These are phyloP conservation scores for Otis tarda DNA, from an alignment of 2,113 vertebrate genomes.

Conservation along the genomic window DNA sequence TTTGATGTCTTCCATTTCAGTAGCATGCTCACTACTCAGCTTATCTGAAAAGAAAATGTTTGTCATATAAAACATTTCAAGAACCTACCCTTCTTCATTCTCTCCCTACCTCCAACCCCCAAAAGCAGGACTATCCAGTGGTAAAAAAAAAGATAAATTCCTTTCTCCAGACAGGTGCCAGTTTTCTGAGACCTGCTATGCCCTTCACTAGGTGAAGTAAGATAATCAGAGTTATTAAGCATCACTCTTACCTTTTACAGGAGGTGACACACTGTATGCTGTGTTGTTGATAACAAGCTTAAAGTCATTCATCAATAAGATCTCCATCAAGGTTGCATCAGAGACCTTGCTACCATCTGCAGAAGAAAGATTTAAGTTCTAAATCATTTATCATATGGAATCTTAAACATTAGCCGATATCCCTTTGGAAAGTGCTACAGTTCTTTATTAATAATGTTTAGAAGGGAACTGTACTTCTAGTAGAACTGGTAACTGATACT, in stretches of 20 bases:
- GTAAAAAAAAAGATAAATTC: not conserved
- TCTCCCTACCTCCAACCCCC: not conserved
- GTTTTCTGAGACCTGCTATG: not conserved
- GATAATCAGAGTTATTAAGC: not conserved
- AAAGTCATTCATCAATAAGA: conserved; percentile 86
- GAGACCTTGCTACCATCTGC: conserved; percentile 85
- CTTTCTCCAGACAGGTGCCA: not conserved
- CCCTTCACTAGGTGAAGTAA: not conserved
- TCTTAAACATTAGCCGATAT: not conserved
- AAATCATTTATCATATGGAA: not conserved
- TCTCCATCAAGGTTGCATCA: conserved; percentile 78
- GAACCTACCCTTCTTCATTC: not conserved
- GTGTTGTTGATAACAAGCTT: conserved; percentile 83
- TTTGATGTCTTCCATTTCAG: conserved; percentile 79
- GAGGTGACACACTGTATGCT: conserved; percentile 75
- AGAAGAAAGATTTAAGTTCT: not conserved
- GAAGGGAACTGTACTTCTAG: not conserved
- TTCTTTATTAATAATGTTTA: not conserved
- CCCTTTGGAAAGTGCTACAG: not conserved
- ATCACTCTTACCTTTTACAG: conserved; percentile 76
- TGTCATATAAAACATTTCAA: not conserved
- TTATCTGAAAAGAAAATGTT: conserved; percentile 63
- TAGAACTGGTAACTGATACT: not conserved
- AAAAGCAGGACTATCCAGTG: not conserved
- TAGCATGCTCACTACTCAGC: conserved; percentile 62